Evolutionary conservation across 2,113 vertebrate genomes (phyloP).

Genomic region (Channa argus): DNA sequence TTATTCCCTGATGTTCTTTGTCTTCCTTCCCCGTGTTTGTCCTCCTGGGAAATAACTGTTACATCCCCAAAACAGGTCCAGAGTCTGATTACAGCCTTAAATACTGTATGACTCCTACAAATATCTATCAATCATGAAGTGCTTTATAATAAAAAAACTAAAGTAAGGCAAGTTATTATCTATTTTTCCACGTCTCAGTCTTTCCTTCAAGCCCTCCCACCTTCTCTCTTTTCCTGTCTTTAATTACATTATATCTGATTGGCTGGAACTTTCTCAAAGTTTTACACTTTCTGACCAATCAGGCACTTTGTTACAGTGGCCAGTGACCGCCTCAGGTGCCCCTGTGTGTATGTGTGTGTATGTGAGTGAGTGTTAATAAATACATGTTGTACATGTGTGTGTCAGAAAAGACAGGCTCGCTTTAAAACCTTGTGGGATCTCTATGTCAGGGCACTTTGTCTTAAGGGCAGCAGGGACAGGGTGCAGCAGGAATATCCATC

Average conservation of each 20-base stretch:
- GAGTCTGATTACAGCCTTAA: background rate
- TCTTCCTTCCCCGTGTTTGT: background rate
- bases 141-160: background rate
- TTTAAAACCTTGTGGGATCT: constrained; percentile 76
- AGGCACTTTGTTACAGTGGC: constrained; percentile 28
- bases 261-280: constrained; percentile 39
- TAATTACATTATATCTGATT: constrained; percentile 76
- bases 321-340: constrained; percentile 63
- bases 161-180: rapidly evolving
- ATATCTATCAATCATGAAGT: no score
- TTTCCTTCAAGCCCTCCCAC: constrained; percentile 22
- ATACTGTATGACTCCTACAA: background rate
- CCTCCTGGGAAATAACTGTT: background rate
- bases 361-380: constrained; percentile 47
- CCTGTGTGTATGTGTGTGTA: constrained; percentile 15
- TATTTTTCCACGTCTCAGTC: constrained; percentile 55
- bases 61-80: background rate
- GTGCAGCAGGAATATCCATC: constrained; percentile 38
- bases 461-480: constrained; percentile 47
- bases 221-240: constrained; percentile 45
- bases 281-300: constrained; percentile 69
- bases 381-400: constrained; percentile 49
- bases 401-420: constrained; percentile 35
- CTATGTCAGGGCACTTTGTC: constrained; percentile 58
- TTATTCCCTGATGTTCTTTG: constrained; percentile 31